These are phyloP conservation scores for Alviniconcha strummeri DNA, from an alignment of 2,888 invertebrate genomes.

Conservation along the genomic window DNA sequence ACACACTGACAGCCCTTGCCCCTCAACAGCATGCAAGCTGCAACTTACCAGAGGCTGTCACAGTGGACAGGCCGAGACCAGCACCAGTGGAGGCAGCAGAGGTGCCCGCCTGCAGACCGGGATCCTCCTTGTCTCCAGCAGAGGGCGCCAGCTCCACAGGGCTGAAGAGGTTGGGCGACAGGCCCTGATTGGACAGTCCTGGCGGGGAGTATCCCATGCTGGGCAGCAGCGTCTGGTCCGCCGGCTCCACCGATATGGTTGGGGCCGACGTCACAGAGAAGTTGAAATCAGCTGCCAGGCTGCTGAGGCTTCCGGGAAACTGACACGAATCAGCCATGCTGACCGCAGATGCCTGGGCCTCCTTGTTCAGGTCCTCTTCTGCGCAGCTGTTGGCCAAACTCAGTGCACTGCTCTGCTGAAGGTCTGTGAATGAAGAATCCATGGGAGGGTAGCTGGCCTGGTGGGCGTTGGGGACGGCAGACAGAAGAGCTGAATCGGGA, in stretches of 20 bases:
- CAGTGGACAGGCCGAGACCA: background rate
- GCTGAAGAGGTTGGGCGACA: conserved; percentile 27
- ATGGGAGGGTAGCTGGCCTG: too few relatives aligned
- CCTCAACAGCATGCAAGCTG: too few relatives aligned
- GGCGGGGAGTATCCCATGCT: conserved; percentile 42
- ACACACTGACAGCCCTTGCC: too few relatives aligned
- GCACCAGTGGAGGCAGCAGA: background rate
- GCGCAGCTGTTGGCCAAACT: background rate
- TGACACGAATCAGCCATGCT: background rate
- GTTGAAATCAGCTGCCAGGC: background rate
- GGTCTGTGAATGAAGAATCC: too few relatives aligned
- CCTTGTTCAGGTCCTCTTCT: background rate
- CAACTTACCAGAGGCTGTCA: conserved; percentile 3
- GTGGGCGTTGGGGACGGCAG: too few relatives aligned
- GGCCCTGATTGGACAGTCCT: conserved; percentile 39
- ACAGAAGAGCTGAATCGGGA: too few relatives aligned
- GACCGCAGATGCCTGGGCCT: background rate
- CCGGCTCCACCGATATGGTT: background rate
- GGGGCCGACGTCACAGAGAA: conserved; percentile 7
- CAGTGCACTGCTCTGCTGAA: background rate
- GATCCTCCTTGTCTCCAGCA: background rate
- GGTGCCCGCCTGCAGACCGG: background rate
- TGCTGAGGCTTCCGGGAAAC: background rate
- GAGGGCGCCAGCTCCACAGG: background rate
- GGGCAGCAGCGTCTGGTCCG: conserved; percentile 38